Evolutionary conservation across 2,888 invertebrate genomes (phyloP).

Genomic region (Fragum whitleyi): DNA sequence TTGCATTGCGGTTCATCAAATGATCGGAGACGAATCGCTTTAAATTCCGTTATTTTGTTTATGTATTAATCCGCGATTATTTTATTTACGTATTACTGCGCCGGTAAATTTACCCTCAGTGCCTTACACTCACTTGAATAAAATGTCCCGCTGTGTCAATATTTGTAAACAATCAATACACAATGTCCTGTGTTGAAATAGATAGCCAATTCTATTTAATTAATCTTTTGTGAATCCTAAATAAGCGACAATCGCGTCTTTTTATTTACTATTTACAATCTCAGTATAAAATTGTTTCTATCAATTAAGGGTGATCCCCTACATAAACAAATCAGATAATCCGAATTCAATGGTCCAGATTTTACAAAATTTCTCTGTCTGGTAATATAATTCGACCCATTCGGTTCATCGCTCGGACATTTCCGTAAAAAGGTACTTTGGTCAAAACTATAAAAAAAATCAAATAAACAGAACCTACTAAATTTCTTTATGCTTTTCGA

Average conservation of each 20-base stretch:
- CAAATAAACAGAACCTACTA: too few relatives aligned
- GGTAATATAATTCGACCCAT: too few relatives aligned
- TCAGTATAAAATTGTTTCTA: conserved; percentile 5
- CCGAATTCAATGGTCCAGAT: background rate
- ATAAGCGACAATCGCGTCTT: background rate
- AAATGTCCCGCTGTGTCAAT: conserved; percentile 34
- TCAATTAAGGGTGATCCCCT: conserved; percentile 7
- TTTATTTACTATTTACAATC: conserved; percentile 19
- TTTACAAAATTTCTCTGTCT: background rate
- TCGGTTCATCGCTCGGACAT: too few relatives aligned
- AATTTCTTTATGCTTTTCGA: too few relatives aligned
- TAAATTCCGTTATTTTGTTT: conserved; percentile 49
- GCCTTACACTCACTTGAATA: conserved; percentile 26
- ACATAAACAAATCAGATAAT: conserved; percentile 1
- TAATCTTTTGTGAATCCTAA: conserved; percentile 23
- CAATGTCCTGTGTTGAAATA: conserved; percentile 14
- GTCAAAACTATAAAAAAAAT: too few relatives aligned
- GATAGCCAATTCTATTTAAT: conserved; percentile 22
- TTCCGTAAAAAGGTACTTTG: too few relatives aligned
- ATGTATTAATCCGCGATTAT: conserved; percentile 24
- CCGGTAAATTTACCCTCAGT: conserved; percentile 25
- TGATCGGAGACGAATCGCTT: conserved; percentile 32
- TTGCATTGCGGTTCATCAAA: conserved; percentile 47
- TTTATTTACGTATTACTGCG: conserved; percentile 28
- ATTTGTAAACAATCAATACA: conserved; percentile 23